Conservation (phyloP, 2,888 invertebrate genomes). For the Bombylius discolor region DNA sequence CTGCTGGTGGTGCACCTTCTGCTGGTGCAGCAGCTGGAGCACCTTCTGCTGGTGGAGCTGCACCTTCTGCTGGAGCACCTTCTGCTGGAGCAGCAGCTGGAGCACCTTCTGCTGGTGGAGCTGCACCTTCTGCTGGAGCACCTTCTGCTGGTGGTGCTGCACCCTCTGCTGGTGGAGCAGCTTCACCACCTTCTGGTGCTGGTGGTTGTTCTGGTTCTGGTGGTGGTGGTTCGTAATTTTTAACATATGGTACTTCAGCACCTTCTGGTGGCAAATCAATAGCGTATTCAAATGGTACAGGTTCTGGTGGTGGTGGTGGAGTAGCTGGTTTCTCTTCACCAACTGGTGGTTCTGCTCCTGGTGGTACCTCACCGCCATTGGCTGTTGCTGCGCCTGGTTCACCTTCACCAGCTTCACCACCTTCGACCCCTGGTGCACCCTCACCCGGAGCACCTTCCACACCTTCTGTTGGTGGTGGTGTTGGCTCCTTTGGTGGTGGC, state of each 20-base stretch:
- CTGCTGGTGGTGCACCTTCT: constrained; percentile 20
- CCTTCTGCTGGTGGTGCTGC: constrained; percentile 26
- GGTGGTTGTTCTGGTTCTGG: constrained; percentile 26
- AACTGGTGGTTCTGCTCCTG: constrained; percentile 20
- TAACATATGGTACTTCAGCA: constrained; percentile 37
- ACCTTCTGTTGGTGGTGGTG: constrained; percentile 22
- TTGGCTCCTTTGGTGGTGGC: constrained; percentile 30
- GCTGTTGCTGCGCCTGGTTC: constrained; percentile 22
- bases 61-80: constrained; percentile 14
- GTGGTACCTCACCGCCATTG: constrained; percentile 20
- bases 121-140: constrained; percentile 16
- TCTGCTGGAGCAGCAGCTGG: constrained; percentile 15
- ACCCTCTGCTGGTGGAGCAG: constrained; percentile 20
- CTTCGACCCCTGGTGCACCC: constrained; percentile 8
- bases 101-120: constrained; percentile 18
- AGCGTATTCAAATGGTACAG: constrained; percentile 36
- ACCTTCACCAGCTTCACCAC: constrained; percentile 13
- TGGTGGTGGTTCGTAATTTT: constrained; percentile 32
- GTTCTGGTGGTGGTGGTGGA: constrained; percentile 31
- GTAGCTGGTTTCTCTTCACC: constrained; percentile 17
- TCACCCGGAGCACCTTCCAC: constrained; percentile 14
- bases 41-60: constrained; percentile 26
- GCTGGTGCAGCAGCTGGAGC: constrained; percentile 23
- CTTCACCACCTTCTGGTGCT: constrained; percentile 22
- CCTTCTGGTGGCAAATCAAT: constrained; percentile 36